Evolutionary conservation across 1,140 invertebrate species (phyloP).

Genomic region (Drosophila pandora): DNA sequence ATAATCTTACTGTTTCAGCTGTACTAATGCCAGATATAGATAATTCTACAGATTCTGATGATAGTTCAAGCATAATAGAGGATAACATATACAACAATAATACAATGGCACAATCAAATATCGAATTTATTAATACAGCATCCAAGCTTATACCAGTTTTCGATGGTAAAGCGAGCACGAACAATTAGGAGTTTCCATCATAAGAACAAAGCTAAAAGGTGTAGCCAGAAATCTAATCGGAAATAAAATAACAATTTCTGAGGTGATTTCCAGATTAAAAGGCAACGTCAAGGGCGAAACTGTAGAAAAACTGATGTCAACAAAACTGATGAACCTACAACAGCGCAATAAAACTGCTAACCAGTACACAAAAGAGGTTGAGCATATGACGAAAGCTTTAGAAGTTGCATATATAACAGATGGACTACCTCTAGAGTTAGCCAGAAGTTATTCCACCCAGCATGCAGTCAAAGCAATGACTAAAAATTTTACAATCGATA

Average conservation of each 20-base stretch:
- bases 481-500: too few species aligned
- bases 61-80: neutral
- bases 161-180: too few species aligned
- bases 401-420: slow-evolving; percentile 24
- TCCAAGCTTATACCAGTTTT: too few species aligned
- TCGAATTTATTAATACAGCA: neutral
- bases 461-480: too few species aligned
- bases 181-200: too few species aligned
- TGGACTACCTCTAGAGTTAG: neutral
- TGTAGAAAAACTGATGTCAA: too few species aligned
- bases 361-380: neutral
- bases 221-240: slow-evolving; percentile 1
- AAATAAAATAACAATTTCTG: neutral
- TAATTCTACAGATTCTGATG: neutral
- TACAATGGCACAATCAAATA: slow-evolving; percentile 1
- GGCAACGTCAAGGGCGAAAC: neutral
- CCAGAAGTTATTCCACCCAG: too few species aligned
- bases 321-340: neutral
- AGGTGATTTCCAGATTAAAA: neutral
- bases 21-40: neutral
- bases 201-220: neutral
- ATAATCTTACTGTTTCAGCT: slow-evolving; percentile 1
- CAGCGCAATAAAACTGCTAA: neutral
- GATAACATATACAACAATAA: neutral
- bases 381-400: slow-evolving; percentile 10